Percentiles rank a stretch among this genome's conserved stretches.
Conservation (phyloP, 2,797 vertebrate species). For the Eulemur coronatus region DNA sequence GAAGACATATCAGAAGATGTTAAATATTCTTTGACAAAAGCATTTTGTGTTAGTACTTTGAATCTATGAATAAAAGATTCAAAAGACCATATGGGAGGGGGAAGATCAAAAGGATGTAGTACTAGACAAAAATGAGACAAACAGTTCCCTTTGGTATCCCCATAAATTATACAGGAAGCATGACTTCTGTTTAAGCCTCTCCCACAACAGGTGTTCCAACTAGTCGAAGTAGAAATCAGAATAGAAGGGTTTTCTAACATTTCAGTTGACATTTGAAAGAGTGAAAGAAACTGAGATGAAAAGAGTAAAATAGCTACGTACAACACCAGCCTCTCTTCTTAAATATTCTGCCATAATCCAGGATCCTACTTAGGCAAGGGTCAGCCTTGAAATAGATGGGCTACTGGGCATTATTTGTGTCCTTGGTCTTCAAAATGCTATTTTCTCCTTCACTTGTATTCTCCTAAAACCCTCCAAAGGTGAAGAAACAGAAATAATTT, state of each 20-base stretch:
- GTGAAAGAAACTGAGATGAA: constrained; percentile 35
- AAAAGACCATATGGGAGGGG: constrained; percentile 68
- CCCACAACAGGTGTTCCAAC: constrained; percentile 43
- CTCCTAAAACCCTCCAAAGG: not conserved
- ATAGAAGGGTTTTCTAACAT: constrained; percentile 47
- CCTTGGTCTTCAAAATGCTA: not conserved
- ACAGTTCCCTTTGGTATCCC: constrained; percentile 52
- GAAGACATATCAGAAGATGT: constrained; percentile 54
- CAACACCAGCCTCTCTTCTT: not conserved
- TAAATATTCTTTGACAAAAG: constrained; percentile 73
- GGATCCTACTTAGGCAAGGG: not conserved
- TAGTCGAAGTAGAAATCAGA: not conserved
- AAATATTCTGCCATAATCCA: not conserved
- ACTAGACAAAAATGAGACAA: constrained; percentile 65
- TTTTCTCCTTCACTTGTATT: not conserved
- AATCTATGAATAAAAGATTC: constrained; percentile 74
- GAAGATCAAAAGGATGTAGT: constrained; percentile 68
- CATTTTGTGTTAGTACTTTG: constrained; percentile 60
- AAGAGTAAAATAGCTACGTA: not conserved
- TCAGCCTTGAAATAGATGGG: not conserved
- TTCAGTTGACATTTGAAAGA: constrained; percentile 37
- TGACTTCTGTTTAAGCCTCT: constrained; percentile 45
- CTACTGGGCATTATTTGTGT: not conserved
- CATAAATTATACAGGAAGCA: constrained; percentile 60
- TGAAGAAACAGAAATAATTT: not conserved